Percentiles rank a stretch among this genome's conserved stretches.
Conservation (phyloP, 2,113 vertebrate genomes). For the Piprites chloris region DNA sequence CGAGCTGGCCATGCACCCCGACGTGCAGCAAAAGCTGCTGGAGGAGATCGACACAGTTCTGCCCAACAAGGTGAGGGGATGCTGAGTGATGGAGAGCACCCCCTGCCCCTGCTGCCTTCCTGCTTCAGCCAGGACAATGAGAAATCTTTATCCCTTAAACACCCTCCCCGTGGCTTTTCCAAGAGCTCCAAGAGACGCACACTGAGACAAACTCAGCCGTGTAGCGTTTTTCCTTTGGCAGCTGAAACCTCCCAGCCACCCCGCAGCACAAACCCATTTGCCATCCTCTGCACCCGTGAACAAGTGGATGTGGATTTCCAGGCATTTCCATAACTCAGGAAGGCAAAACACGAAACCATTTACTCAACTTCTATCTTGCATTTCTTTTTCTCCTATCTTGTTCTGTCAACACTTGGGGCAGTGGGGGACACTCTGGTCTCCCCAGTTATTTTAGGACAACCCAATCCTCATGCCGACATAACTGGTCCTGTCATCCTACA, state of each 20-base stretch:
- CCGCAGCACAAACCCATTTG: not conserved
- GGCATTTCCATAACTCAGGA: not conserved
- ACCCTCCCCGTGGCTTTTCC: not conserved
- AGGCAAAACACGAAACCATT: not conserved
- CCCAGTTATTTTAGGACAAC: not conserved
- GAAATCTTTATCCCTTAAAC: not conserved
- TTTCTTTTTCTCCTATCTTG: not conserved
- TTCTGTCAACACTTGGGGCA: not conserved
- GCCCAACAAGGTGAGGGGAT: constrained; percentile 73
- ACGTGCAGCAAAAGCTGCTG: constrained; percentile 73
- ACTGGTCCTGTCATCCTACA: not conserved
- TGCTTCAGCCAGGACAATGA: not conserved
- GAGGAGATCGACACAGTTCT: constrained; percentile 77
- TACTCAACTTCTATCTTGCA: not conserved
- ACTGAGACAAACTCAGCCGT: not conserved
- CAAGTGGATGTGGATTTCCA: not conserved
- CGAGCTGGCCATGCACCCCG: constrained; percentile 72
- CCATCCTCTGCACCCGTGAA: accelerated
- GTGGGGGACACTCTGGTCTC: not conserved
- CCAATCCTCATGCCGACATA: too few relatives aligned
- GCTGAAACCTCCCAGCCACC: not conserved
- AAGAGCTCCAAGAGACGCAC: not conserved
- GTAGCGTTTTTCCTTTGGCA: not conserved
- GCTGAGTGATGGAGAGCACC: accelerated
- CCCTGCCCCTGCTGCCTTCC: not conserved